These are phyloP conservation scores for Mystacides longicornis DNA, from an alignment of 2,888 invertebrate genomes.

Conservation along the genomic window DNA sequence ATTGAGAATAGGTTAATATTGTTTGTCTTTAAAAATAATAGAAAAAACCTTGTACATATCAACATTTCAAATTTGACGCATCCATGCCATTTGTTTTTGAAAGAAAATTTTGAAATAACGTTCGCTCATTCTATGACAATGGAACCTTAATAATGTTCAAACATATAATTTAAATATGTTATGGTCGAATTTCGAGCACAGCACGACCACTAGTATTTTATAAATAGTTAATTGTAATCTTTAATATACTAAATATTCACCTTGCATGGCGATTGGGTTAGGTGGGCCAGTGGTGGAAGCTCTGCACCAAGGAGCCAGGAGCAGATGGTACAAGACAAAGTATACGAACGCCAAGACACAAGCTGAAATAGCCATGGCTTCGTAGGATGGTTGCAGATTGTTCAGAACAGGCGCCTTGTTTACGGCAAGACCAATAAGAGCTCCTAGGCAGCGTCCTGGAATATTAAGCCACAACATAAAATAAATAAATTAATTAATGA, in stretches of 20 bases:
- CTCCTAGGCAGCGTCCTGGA: slow-evolving; percentile 65
- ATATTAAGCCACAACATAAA: background rate
- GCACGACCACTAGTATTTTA: no score
- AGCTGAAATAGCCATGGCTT: slow-evolving; percentile 58
- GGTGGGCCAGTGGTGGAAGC: slow-evolving; percentile 60
- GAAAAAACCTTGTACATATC: no score
- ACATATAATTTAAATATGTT: no score
- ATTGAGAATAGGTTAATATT: no score
- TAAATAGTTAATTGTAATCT: background rate
- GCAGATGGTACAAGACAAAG: slow-evolving; percentile 64
- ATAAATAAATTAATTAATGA: no score
- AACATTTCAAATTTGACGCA: no score
- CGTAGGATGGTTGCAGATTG: slow-evolving; percentile 48
- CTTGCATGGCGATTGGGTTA: slow-evolving; percentile 56
- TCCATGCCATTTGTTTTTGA: background rate
- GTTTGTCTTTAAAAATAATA: no score
- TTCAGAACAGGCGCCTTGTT: slow-evolving; percentile 38
- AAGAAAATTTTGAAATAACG: background rate
- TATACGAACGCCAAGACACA: slow-evolving; percentile 60
- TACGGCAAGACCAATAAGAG: slow-evolving; percentile 54
- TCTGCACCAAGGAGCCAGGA: slow-evolving; percentile 66
- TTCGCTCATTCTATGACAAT: background rate
- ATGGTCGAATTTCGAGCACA: no score
- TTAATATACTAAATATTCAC: slow-evolving; percentile 33
- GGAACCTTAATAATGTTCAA: no score